Evolutionary conservation across 2,888 invertebrate genomes (phyloP), one percentile per base, ranked within the genome.

Genomic region (Nyleta sp.): DNA sequence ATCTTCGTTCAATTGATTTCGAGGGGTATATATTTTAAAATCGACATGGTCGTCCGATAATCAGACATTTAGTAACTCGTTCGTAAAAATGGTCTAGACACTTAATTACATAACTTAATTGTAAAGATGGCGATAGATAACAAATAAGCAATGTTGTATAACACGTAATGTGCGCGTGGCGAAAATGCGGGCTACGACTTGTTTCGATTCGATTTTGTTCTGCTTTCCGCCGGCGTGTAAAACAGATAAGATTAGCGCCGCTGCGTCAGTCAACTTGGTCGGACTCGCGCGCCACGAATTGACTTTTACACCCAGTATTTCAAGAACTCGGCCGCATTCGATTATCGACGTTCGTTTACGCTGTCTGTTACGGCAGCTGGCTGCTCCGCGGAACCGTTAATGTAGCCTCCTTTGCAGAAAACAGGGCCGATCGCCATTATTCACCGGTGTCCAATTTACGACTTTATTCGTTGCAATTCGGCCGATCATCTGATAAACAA

Each of bases 391-490:
- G 44, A 64, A 80, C 80, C 80, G 80, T 76, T 80, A 80, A 80
- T 74, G 76, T 70, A 80, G 76, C 76, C 76, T 80, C 73, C 70
- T 77, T 80, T 76, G 52, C 65, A 76, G 73, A 73, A 72, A 80
- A 76, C 76, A 72, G 75, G 72, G 75, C 71, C 75, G 72, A 76
- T 76, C 73, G 64, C 42, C 71, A 80, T 73, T 80, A 73, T 79
- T 75, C 75, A 74, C 65, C 52, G 62, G 52, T 70, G 70, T 55
- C 60, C 80, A 80, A 80, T 80, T 80, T 80, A 80, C 76, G 76
- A 70, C 76, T 80, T 80, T 65, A 80, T 80, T 73, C 73, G 70
- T 55, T 53, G 64, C 76, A 57, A 76, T 80, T 80, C 72, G 80
- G 73, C 64, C 75, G 74, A 78, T 76, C 64, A 65, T 53, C 48